Percentiles rank a stretch among this genome's conserved stretches.
These are phyloP conservation scores for Euleptes europaea DNA, from an alignment of 2,113 vertebrate genomes.

Conservation along the genomic window DNA sequence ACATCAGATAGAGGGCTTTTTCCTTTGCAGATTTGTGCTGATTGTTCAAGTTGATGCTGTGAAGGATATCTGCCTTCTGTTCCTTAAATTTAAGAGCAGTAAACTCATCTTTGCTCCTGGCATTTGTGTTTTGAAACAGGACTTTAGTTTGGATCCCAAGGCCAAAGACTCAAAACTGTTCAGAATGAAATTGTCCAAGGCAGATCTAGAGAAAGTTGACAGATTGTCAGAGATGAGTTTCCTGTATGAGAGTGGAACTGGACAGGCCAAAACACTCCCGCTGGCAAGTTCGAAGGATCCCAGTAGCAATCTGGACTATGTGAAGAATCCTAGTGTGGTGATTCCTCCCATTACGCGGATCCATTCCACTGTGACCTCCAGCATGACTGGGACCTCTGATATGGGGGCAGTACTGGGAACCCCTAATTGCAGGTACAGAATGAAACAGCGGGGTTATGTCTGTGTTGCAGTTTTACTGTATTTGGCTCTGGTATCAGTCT, in stretches of 20 bases:
- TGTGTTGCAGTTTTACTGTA: not conserved
- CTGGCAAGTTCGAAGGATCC: constrained; percentile 60
- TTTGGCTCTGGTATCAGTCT: not conserved
- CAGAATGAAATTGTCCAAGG: constrained; percentile 64
- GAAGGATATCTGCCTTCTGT: not conserved
- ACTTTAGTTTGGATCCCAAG: constrained; percentile 60
- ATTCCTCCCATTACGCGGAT: constrained; percentile 72
- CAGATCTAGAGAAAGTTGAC: constrained; percentile 59
- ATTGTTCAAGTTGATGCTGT: too few relatives aligned
- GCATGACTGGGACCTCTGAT: constrained; percentile 39
- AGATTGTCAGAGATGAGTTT: constrained; percentile 46
- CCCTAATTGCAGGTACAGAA: constrained; percentile 75
- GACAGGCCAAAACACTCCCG: constrained; percentile 53
- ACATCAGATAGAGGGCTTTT: constrained; percentile 17
- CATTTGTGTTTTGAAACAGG: constrained; percentile 67
- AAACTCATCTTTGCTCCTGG: not conserved
- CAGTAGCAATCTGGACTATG: constrained; percentile 56
- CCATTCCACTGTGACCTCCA: constrained; percentile 47
- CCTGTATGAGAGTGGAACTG: constrained; percentile 34
- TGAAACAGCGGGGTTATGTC: not conserved
- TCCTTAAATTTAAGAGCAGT: not conserved
- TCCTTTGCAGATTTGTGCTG: not conserved
- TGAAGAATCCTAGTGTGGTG: constrained; percentile 46
- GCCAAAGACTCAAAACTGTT: constrained; percentile 66
- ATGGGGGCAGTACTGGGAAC: constrained; percentile 52